Percentiles rank a stretch among this genome's conserved stretches.
Conservation (phyloP, 2,797 vertebrate species). For the Sternarchorhynchus goeldii region DNA sequence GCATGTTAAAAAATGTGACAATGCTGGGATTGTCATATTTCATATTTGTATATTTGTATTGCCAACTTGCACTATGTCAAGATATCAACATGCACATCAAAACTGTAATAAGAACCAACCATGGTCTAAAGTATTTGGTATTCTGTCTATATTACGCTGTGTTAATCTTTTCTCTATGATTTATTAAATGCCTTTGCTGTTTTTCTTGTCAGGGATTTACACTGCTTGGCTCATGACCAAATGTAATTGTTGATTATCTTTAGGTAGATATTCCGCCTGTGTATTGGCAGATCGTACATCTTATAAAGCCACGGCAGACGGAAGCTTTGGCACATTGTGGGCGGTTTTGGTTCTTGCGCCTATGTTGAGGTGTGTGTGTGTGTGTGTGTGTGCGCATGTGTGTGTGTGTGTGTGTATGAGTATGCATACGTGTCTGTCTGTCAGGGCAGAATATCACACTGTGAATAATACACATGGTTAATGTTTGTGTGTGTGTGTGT, state of each 20-base stretch:
- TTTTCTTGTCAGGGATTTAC: not conserved
- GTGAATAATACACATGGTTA: slow-evolving; percentile 36
- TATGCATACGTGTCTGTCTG: not conserved
- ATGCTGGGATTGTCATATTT: no score
- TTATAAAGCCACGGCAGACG: slow-evolving; percentile 38
- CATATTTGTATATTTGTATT: no score
- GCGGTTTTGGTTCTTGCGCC: slow-evolving; percentile 27
- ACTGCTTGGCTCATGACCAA: slow-evolving; percentile 4
- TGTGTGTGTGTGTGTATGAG: slow-evolving; percentile 18
- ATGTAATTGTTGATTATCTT: slow-evolving; percentile 14
- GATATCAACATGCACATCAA: no score
- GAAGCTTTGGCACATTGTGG: slow-evolving; percentile 39
- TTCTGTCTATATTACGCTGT: not conserved
- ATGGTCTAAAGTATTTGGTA: not conserved
- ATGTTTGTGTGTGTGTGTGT: slow-evolving; percentile 32
- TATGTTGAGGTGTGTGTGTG: slow-evolving; percentile 29
- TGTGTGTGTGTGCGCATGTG: slow-evolving; percentile 23
- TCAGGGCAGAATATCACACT: slow-evolving; percentile 30
- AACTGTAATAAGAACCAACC: not conserved
- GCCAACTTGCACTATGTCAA: no score
- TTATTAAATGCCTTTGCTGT: slow-evolving; percentile 12
- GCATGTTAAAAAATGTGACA: no score
- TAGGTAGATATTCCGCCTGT: slow-evolving; percentile 1
- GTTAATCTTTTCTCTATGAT: not conserved
- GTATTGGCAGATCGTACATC: slow-evolving; percentile 18